Percentiles rank a stretch among this genome's conserved stretches.
phyloP scores from a whole-genome alignment of 2,113 vertebrate genomes.

The Pycnonotus jocosus region DNA sequence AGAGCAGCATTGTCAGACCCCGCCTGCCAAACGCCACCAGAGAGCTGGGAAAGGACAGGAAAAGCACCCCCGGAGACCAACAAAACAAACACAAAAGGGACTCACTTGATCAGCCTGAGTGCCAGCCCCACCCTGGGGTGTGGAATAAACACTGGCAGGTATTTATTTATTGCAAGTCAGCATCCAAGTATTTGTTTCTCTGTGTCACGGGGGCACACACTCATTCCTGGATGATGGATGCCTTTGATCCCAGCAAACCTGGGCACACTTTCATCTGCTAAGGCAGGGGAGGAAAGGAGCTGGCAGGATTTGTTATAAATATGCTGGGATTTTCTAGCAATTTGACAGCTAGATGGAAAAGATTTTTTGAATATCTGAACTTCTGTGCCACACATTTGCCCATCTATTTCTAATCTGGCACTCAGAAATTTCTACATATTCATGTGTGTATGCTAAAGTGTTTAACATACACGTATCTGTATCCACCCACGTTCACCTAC shows the following conservation, averaged over 20 bases:
- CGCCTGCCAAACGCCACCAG: background rate
- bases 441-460: background rate
- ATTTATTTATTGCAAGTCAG: conserved; percentile 37
- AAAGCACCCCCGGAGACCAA: background rate
- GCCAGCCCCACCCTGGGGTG: conserved; percentile 54
- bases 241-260: background rate
- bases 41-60: background rate
- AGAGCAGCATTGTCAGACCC: background rate
- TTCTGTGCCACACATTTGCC: background rate
- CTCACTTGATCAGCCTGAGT: background rate
- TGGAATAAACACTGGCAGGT: conserved; percentile 29
- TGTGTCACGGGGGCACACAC: background rate
- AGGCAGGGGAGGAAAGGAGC: background rate
- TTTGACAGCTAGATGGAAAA: background rate
- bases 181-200: conserved; percentile 44
- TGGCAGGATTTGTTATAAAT: background rate
- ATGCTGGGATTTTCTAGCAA: background rate
- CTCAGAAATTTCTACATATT: background rate
- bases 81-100: background rate
- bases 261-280: background rate
- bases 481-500: background rate
- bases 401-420: background rate
- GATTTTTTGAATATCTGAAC: background rate
- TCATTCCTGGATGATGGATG: background rate
- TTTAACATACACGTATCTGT: background rate